Percentiles rank a stretch among this genome's conserved stretches.
phyloP scores from a whole-genome alignment of 2,888 invertebrate species.

The Erebia ligea region DNA sequence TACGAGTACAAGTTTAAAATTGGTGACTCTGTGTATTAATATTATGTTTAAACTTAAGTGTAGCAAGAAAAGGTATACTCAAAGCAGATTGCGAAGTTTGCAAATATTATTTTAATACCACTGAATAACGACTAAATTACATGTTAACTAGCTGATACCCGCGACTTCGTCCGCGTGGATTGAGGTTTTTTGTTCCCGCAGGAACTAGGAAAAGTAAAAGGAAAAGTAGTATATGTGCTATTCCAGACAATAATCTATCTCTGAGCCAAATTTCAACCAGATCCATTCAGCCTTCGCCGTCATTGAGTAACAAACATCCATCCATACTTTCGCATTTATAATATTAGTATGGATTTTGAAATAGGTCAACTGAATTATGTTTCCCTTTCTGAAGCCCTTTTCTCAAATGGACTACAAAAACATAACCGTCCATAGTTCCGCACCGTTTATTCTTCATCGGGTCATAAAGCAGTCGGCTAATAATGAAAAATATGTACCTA shows the following conservation, averaged over 20 bases:
- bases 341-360: neutral
- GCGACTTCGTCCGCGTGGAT: no score
- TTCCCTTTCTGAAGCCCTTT: constrained; percentile 14
- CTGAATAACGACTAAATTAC: no score
- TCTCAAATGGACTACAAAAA: constrained; percentile 31
- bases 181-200: no score
- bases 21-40: constrained; percentile 13
- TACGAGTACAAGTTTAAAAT: constrained; percentile 11
- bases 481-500: constrained; percentile 33
- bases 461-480: constrained; percentile 36
- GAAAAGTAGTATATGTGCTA: no score
- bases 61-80: neutral
- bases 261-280: no score
- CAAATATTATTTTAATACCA: no score
- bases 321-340: no score
- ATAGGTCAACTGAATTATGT: constrained; percentile 9
- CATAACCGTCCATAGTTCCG: constrained; percentile 32
- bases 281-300: no score
- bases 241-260: no score
- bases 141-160: no score
- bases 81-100: neutral
- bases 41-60: constrained; percentile 1
- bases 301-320: no score
- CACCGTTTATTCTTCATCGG: constrained; percentile 32
- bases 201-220: no score